These are phyloP conservation scores for Phrynosoma blainvillii DNA, from an alignment of 2,113 vertebrate genomes.

Conservation along the genomic window DNA sequence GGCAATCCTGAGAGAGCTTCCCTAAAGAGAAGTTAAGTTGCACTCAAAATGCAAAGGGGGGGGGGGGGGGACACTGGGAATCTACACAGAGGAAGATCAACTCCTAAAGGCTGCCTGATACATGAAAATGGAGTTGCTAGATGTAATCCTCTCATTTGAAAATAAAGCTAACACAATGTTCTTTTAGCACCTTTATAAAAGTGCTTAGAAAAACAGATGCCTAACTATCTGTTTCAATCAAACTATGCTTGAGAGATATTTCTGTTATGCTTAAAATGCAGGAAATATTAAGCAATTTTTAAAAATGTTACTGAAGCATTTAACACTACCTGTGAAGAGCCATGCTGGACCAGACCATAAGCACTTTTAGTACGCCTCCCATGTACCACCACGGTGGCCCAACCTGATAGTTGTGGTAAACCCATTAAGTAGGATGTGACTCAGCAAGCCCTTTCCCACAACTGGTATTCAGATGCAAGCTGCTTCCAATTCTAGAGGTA, in stretches of 20 bases:
- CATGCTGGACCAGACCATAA: not conserved
- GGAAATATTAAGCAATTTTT: not conserved
- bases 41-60: not conserved
- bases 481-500: not conserved
- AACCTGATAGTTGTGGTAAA: not conserved
- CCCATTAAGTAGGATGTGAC: not conserved
- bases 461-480: not conserved
- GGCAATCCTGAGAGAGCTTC: not conserved
- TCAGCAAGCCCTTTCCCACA: not conserved
- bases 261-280: not conserved
- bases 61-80: not conserved
- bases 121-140: not conserved
- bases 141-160: no score
- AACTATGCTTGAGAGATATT: not conserved
- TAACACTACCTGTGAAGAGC: not conserved
- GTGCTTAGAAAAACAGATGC: not conserved
- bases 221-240: not conserved
- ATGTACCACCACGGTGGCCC: not conserved
- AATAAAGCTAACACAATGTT: not conserved
- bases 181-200: not conserved
- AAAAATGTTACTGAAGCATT: not conserved
- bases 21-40: not conserved
- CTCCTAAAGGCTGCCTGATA: not conserved
- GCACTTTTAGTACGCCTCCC: not conserved
- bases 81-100: not conserved